Percentiles rank a stretch among this genome's conserved stretches.
Conservation (phyloP, 2,888 invertebrate species). For the Andrena praecox region DNA sequence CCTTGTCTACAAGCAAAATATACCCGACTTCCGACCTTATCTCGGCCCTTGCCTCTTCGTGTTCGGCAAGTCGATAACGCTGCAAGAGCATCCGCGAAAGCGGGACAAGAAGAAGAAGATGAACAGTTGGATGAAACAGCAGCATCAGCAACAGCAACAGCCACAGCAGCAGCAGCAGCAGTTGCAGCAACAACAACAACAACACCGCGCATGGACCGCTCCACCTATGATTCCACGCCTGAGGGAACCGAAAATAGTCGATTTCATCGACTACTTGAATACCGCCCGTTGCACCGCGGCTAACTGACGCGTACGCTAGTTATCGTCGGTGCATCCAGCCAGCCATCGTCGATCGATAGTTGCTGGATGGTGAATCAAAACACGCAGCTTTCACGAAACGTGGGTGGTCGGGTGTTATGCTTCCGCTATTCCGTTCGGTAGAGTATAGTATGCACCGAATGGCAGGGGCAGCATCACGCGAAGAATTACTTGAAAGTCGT, state of each 20-base stretch:
- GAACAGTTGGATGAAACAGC: conserved; percentile 66
- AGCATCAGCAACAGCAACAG: conserved; percentile 19
- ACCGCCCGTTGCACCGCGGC: conserved; percentile 62
- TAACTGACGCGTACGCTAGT: conserved; percentile 49
- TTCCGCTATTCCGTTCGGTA: not conserved
- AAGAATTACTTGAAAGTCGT: conserved; percentile 10
- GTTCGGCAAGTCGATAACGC: conserved; percentile 85
- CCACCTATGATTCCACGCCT: conserved; percentile 72
- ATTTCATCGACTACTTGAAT: conserved; percentile 78
- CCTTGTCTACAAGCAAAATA: conserved; percentile 90
- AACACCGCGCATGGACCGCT: conserved; percentile 74
- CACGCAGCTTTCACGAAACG: not conserved
- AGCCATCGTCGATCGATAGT: conserved; percentile 11
- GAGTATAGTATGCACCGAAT: not conserved
- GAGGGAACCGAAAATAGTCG: conserved; percentile 75
- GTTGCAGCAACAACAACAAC: conserved; percentile 11
- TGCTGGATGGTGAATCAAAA: conserved; percentile 7
- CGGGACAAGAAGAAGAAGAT: conserved; percentile 62
- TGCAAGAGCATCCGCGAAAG: conserved; percentile 86
- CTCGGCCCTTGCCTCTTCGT: conserved; percentile 90
- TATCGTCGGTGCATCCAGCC: not conserved
- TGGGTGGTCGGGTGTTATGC: not conserved
- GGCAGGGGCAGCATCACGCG: not conserved
- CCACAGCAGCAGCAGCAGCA: conserved; percentile 39
- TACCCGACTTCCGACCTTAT: conserved; percentile 90